Base-by-base conservation (phyloP, 2,888 invertebrate species). In the Atherix ibis region DNA sequence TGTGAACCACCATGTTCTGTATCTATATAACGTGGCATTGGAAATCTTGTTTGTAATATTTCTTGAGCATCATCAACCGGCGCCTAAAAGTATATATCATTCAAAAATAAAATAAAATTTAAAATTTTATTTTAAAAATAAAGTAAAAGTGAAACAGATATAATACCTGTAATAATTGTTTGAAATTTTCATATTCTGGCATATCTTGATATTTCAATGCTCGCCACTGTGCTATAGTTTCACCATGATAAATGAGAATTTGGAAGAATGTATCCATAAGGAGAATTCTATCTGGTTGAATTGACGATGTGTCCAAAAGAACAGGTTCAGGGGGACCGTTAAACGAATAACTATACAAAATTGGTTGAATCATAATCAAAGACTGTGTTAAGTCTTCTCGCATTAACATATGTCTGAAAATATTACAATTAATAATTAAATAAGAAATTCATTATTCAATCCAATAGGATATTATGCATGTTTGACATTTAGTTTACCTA, bases 211-310 rank as follows among this genome's bases (percentile, higher is more conserved):
- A 99, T 46, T 91, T 87, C 14, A 85, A 73, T 15, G 83, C 84
- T 39, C 91, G 75, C 98, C 98, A 99, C 49, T 89, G 88, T 2
- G 91, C 94, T 53, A 99, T 95, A 6, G 94, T 95, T 74, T 95
- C 95, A 57, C 98, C 98, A 53, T 95, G 95, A 64, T 95, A 99
- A 52, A 99, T 98, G 36, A 99, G 76, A 52, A 99, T 92, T 65
- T 98, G 98, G 76, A 99, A 99, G 70, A 98, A 99, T 1, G 98
- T 97, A 63, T 99, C 98, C 95, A 99, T 95, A 35, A 99, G 73
- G 28, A 99, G 70, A 50, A 99, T 98, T 39, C 92, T 71, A 60
- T 99, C 98, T 0, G 94, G 81, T 58, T 94, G 89, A 53, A 99
- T 97, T 41, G 92, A 92, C 33, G 92, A 91, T 3, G 97, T 92